Base-by-base conservation (phyloP, 2,888 invertebrate species). In the Lamellibrachia satsuma region DNA sequence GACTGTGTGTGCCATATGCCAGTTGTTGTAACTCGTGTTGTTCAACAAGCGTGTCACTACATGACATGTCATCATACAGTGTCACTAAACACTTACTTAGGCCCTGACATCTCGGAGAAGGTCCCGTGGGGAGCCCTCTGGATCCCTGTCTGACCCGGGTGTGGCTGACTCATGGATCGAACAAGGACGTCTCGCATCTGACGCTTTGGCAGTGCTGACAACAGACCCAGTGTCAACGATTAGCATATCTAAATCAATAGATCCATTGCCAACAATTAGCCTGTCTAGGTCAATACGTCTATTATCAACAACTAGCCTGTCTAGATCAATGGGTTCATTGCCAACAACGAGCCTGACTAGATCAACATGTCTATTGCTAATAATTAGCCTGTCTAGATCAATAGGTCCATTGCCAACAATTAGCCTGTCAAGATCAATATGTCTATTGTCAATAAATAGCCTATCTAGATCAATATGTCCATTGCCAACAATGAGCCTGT, bases 101-200 rank as follows among this genome's bases (percentile, higher is more conserved):
- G 75, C 75, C 75, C 75, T 75, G 75, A 75, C 75, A 75, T 75
- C 75, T 15, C 75, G 75, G 75, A 75, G 75, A 75, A 75, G 75
- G 75, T 75, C 22, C 75, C 75, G 22, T 75, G 75, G 15, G 75
- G 75, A 6, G 15, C 75, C 22, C 75, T 75, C 75, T 75, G 75
- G 75, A 75, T 75, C 15, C 15, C 22, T 6, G 75, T 75, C 75
- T 75, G 75, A 22, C 75, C 75, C 2, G 75, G 22, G n/a, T 75
- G 75, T 75, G 75, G 75, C 22, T 75, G 93, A 91, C 94, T 94
- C 55, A 92, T 92, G 9, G 94, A 94, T 55, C 93, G 93, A 91
- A 95, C 95, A 93, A 96, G 93, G 90, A 96, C 93, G 92, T 96
- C 95, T 93, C 95, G 95, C 94, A 96, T 96, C 94, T 96, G 96